A percentile compares a stretch with the other conserved stretches of the same genome.
These are phyloP conservation scores for Podarcis raffonei DNA, from an alignment of 2,113 vertebrate species.

Conservation along the genomic window DNA sequence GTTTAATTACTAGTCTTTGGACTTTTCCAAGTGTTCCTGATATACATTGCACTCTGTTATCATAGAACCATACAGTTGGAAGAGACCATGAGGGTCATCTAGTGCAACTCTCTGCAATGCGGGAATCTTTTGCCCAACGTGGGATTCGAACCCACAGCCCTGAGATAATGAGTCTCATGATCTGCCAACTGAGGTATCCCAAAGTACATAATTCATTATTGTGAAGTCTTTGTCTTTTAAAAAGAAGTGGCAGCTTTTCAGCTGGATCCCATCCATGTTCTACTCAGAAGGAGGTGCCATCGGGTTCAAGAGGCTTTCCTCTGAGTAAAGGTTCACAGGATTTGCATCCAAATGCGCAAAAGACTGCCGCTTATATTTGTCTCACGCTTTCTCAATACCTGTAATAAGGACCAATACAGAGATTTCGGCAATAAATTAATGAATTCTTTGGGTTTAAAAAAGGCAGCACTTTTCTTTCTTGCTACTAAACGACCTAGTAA, in stretches of 20 bases:
- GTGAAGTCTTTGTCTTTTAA: not conserved
- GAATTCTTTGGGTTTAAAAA: not conserved
- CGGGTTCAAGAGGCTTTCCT: not conserved
- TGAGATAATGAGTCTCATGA: no score
- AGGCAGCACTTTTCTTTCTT: not conserved
- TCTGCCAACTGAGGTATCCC: no score
- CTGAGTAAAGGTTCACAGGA: not conserved
- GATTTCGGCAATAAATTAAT: not conserved
- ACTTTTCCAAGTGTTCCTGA: not conserved
- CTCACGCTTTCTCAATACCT: not conserved
- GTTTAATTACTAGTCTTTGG: not conserved
- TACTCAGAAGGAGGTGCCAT: not conserved
- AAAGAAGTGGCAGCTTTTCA: not conserved
- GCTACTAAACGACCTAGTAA: constrained; percentile 18
- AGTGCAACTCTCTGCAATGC: no score
- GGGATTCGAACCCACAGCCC: no score
- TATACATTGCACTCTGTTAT: not conserved
- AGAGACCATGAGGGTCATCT: no score
- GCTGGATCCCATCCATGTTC: not conserved
- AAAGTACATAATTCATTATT: not conserved
- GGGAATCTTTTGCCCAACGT: no score
- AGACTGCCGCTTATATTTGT: not conserved
- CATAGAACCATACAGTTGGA: not conserved
- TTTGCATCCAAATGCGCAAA: not conserved
- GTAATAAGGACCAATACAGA: not conserved